Evolutionary conservation across 1,140 invertebrate genomes (phyloP), one percentile per base, ranked within the genome.

Genomic region (Ostrea edulis): DNA sequence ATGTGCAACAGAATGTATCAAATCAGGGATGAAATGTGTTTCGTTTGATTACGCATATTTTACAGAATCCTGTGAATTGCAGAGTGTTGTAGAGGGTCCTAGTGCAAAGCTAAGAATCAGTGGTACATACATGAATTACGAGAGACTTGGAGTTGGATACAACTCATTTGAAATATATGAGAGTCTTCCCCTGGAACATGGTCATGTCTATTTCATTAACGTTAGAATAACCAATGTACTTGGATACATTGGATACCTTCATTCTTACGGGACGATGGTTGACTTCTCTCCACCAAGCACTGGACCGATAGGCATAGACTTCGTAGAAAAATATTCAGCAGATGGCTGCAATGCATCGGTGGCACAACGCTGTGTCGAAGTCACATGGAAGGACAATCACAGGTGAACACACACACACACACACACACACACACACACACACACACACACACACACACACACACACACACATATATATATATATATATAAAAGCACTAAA

Each of bases 211-310:
- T 86, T 89, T 85, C 77, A 58, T 92, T 14, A 92, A 91, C 53
- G 87, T 87, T 58, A 84, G 88, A 9, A 82, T 91, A 14, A 77
- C 44, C 2, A 92, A 92, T 58, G 54, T 53, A 12, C 85, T 92
- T 44, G 89, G 88, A 29, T 91, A 91, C 68, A 86, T 22, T 22
- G 84, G 71, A 58, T 86, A 84, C 54, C 62, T 91, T 11, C 52
- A 84, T 44, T 90, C 90, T 17, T 9, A 77, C 8, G 91, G 90
- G 35, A 92, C 90, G 17, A 88, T 90, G 44, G 88, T 91, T 53
- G 91, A 92, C 51, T 86, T 88, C 14, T 90, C 91, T 7, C 88
- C 90, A 9, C 91, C 91, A 77, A 87, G 85, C 22, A 87, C 91
- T 29, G 91, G 90, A 8, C 86, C 58, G 0, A 20, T 91, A 9